Evolutionary conservation across 2,888 invertebrate species (phyloP), one percentile per base, ranked within the genome.

Genomic region (Blastobasis adustella): DNA sequence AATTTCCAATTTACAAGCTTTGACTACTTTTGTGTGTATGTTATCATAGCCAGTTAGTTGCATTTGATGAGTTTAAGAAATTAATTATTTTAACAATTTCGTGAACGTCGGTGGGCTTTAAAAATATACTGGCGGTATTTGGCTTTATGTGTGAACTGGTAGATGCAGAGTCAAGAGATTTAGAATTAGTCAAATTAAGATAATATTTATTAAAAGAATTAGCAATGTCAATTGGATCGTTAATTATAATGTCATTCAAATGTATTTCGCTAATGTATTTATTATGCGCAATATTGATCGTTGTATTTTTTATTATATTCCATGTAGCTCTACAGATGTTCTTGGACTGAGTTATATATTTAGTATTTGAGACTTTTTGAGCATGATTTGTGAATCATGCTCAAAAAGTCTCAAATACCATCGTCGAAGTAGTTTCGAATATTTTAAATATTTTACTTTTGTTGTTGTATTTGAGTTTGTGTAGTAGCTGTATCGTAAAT

Each of bases 21-120:
- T 54, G 8, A 54, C 45, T 8, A 54, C 47, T 38, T 52, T 54
- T 5, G 54, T 54, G 10, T 36, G 41, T 36, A 54, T 47, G 8
- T 47, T 44, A 47, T 54, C 54, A 39, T 52, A 49, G 6, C 49
- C 54, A 37, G 40, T 50, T 10, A 43, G 39, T 3, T 41, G 40
- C 9, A 42, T 54, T 10, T 54, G 47, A n/a, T 51, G n/a, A n/a
- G n/a, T n/a, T 54, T 41, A 54, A 10, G 23, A 44, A n/a, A 40
- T 46, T 48, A 6, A 52, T 52, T 7, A 45, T 23, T 48, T 45
- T 48, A 6, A 10, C 36, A 5, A 50, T 49, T 10, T 52, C 50
- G 10, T 40, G 37, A 47, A 49, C 37, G 23, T 49, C 42, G 38
- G 50, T n/a, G 9, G 52, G 55, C 1, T 37, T 47, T 6, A 55